A percentile compares a stretch with the other conserved stretches of the same genome.
phyloP scores from a whole-genome alignment of 2,113 vertebrate species.

The Leuciscus idus region DNA sequence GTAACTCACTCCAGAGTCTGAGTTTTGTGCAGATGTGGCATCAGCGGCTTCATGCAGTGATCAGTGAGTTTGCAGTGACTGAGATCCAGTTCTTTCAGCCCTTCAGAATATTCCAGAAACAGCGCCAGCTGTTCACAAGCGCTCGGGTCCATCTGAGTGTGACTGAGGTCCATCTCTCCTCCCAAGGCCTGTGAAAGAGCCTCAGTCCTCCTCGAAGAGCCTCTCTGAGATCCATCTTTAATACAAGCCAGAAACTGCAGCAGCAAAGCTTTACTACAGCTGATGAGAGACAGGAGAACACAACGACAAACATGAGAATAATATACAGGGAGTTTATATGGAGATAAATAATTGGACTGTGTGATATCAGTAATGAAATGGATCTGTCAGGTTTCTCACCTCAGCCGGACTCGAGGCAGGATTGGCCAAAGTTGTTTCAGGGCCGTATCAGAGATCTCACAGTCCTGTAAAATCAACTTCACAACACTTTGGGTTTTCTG shows the following conservation, averaged over 20 bases:
- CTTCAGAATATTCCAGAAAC: conserved; percentile 59
- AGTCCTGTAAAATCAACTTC: conserved; percentile 49
- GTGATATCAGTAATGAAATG: rapidly evolving
- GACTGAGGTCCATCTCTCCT: conserved; percentile 60
- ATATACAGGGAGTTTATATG: not conserved
- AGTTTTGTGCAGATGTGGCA: conserved; percentile 56
- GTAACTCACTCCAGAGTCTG: conserved; percentile 59
- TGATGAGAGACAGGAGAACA: conserved; percentile 26
- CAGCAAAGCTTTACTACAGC: conserved; percentile 51
- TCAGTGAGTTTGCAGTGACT: conserved; percentile 58
- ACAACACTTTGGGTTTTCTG: conserved; percentile 28
- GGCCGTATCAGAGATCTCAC: conserved; percentile 33
- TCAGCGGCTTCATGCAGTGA: conserved; percentile 45
- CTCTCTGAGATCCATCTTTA: not conserved
- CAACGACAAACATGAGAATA: not conserved
- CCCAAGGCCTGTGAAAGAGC: conserved; percentile 50
- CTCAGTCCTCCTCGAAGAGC: not conserved
- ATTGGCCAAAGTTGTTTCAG: conserved; percentile 44
- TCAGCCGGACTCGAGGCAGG: conserved; percentile 42
- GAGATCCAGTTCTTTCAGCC: conserved; percentile 60
- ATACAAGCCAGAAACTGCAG: conserved; percentile 53
- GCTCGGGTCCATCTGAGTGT: conserved; percentile 48
- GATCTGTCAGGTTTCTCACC: conserved; percentile 21
- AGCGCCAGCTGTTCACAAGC: conserved; percentile 50
- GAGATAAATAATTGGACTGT: not conserved